These are phyloP conservation scores for Agrotis ipsilon DNA, from an alignment of 2,888 invertebrate species.

Conservation along the genomic window DNA sequence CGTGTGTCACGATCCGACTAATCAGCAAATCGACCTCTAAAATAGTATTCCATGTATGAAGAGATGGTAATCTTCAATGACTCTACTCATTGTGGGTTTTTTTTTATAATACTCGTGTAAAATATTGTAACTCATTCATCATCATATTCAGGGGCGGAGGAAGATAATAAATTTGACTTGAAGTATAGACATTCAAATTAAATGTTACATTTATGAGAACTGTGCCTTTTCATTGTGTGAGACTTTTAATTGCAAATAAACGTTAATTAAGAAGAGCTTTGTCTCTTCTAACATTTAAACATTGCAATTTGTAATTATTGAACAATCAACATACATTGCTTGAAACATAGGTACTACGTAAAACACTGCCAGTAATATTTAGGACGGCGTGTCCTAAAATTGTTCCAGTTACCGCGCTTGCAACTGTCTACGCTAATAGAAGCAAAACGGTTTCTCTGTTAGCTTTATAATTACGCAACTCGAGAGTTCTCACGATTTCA, in stretches of 20 bases:
- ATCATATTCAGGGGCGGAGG: constrained; percentile 30
- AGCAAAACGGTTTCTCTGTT: constrained; percentile 68
- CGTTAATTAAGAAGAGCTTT: constrained; percentile 14
- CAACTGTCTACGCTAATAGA: constrained; percentile 59
- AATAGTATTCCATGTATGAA: constrained; percentile 58
- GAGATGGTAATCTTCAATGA: constrained; percentile 56
- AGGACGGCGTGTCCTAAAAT: constrained; percentile 43
- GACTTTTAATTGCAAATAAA: not conserved
- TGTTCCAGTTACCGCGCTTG: constrained; percentile 50
- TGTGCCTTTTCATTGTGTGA: constrained; percentile 5
- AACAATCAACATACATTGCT: too few species aligned
- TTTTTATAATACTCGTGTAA: constrained; percentile 32
- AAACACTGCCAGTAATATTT: constrained; percentile 25
- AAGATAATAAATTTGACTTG: constrained; percentile 18
- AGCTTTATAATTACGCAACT: constrained; percentile 71
- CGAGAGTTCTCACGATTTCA: constrained; percentile 51
- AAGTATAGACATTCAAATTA: not conserved
- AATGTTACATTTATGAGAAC: constrained; percentile 24
- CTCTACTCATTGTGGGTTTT: constrained; percentile 47
- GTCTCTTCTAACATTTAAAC: not conserved
- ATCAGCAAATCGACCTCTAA: constrained; percentile 65
- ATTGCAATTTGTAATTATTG: not conserved
- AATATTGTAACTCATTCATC: constrained; percentile 23
- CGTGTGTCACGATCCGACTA: constrained; percentile 59
- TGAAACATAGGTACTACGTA: not conserved